Evolutionary conservation across 2,113 vertebrate genomes (phyloP).

Genomic region (Eleginops maclovinus): DNA sequence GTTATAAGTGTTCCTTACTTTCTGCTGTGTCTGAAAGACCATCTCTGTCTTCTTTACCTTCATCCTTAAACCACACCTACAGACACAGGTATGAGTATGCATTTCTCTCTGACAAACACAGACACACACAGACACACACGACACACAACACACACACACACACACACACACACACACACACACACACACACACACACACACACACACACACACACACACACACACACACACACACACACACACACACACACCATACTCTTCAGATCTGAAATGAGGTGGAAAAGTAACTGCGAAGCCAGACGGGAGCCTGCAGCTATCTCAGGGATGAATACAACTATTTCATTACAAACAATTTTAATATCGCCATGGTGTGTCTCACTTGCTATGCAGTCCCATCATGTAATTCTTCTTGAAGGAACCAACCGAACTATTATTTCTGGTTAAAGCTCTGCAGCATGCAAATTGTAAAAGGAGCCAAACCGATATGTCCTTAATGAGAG

Average conservation of each 20-base stretch:
- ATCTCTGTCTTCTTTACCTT: constrained; percentile 36
- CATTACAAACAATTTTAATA: constrained; percentile 77
- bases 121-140: constrained; percentile 6
- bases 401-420: constrained; percentile 48
- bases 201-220: constrained; percentile 7
- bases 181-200: constrained; percentile 1
- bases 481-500: constrained; percentile 45
- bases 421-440: constrained; percentile 40
- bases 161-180: constrained; percentile 9
- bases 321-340: constrained; percentile 66
- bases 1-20: constrained; percentile 34
- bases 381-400: constrained; percentile 41
- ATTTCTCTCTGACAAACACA: constrained; percentile 11
- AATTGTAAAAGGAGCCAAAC: constrained; percentile 25
- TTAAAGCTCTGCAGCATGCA: constrained; percentile 27
- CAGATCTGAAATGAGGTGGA: constrained; percentile 73
- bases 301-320: constrained; percentile 65
- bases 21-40: constrained; percentile 38
- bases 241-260: constrained; percentile 39
- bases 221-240: constrained; percentile 5
- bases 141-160: background rate
- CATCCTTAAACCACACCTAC: constrained; percentile 36
- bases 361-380: constrained; percentile 50
- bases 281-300: constrained; percentile 66
- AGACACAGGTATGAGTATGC: constrained; percentile 3